Evolutionary conservation across 2,113 vertebrate genomes (phyloP), one percentile per base, ranked within the genome.

Genomic region (Gambusia holbrooki): DNA sequence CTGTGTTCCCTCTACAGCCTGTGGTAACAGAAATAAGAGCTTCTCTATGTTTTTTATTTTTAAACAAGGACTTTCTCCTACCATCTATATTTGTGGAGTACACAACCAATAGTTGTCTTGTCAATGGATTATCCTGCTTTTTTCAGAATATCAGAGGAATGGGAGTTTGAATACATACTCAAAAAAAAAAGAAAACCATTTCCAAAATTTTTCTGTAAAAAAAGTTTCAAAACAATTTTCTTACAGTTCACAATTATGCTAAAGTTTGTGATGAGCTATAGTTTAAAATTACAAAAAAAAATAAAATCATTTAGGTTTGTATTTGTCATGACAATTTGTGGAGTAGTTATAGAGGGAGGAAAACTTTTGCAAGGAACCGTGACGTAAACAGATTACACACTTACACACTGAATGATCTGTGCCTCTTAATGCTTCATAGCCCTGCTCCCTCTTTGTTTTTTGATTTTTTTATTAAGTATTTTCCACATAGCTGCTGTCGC

Each of bases 401-500:
- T 66, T 72, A 6, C 0, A 66, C 71, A 42, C 14, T 40, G 6
- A n/a, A n/a, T 51, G 33, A 42, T 80, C 74, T 42, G 51, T 4
- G 67, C 58, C 25, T 33, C 35, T 54, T 73, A 32, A 35, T 64
- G 54, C 69, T 81, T 40, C 0, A 19, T 25, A 7, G 30, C 58
- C 37, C 74, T 75, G 65, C 67, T 77, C 64, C 58, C 37, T 62
- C 42, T 33, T 45, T 79, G 17, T 61, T 81, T 62, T 33, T 45
- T 15, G 17, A 0, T 69, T 51, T 6, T 40, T 69, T 15, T 48
- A 72, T 17, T 17, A 60, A 68, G 42, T 42, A 62, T 63, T 78
- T 51, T 1, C 29, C 73, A 69, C 37, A 51, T 64, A 33, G 27
- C 63, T 74, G 81, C 73, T 63, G 82, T 65, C 19, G 30, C 79